phyloP scores from a whole-genome alignment of 2,888 invertebrate genomes.

The Tortricodes alternella region DNA sequence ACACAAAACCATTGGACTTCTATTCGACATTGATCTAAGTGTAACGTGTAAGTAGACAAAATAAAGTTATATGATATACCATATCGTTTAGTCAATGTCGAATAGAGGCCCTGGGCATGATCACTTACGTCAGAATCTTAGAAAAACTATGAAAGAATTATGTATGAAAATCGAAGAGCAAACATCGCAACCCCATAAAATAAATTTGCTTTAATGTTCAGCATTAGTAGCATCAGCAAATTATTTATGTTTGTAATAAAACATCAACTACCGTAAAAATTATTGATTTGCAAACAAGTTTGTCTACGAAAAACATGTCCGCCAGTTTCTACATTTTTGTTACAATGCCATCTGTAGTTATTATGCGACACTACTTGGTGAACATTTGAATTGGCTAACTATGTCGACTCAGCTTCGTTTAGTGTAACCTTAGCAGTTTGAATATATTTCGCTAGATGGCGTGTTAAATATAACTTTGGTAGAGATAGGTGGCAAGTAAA shows the following conservation, averaged over 20 bases:
- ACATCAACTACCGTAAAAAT: slow-evolving; percentile 1
- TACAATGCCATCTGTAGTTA: slow-evolving; percentile 8
- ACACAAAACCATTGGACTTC: too few species aligned
- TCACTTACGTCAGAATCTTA: neutral
- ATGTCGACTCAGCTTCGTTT: neutral
- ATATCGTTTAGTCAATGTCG: too few species aligned
- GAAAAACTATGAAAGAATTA: neutral
- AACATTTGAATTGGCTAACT: neutral
- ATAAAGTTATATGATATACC: too few species aligned
- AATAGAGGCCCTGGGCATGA: too few species aligned
- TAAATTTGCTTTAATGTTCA: slow-evolving; percentile 1
- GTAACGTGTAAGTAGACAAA: too few species aligned
- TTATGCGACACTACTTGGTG: neutral
- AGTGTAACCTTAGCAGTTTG: neutral
- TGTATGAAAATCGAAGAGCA: neutral
- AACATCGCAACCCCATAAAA: neutral
- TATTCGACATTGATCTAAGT: too few species aligned
- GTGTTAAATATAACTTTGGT: neutral
- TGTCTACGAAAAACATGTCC: neutral
- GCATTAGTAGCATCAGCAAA: slow-evolving; percentile 6
- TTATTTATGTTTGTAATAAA: slow-evolving; percentile 7
- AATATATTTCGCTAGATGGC: neutral
- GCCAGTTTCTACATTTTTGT: neutral
- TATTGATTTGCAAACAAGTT: slow-evolving; percentile 1
- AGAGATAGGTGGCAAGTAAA: too few species aligned